phyloP scores from a whole-genome alignment of 2,113 vertebrate species.

The Centropus bengalensis region DNA sequence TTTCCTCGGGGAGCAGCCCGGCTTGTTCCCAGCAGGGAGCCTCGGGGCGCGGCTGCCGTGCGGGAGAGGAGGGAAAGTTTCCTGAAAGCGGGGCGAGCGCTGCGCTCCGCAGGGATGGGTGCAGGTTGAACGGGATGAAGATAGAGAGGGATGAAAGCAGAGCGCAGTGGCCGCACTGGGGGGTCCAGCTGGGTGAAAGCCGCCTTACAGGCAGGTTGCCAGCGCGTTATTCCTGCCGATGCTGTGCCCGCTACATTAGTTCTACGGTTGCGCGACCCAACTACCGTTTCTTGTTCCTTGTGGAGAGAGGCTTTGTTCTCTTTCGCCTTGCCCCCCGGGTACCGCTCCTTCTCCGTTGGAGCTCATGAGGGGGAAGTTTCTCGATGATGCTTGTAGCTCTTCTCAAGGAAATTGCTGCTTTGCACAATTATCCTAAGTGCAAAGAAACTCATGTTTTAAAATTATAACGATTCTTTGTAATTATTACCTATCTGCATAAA shows the following conservation, averaged over 20 bases:
- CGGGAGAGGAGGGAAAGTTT: constrained; percentile 3
- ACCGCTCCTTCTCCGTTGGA: not conserved
- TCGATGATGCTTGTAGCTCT: not conserved
- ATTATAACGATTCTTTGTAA: not conserved
- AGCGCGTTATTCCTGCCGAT: accelerated
- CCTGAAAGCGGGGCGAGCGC: not conserved
- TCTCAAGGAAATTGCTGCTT: not conserved
- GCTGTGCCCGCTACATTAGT: accelerated
- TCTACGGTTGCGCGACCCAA: not conserved
- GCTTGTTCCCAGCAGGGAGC: not conserved
- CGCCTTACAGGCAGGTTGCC: not conserved
- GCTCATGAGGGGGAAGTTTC: not conserved
- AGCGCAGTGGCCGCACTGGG: not conserved
- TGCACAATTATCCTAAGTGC: not conserved
- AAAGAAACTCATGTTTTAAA: not conserved
- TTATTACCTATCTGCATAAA: not conserved
- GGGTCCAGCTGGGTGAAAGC: not conserved
- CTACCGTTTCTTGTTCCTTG: not conserved
- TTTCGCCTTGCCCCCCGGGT: not conserved
- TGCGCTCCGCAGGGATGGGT: not conserved
- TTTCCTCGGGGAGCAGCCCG: not conserved
- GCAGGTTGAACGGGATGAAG: no score
- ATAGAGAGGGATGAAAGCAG: not conserved
- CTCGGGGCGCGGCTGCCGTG: not conserved
- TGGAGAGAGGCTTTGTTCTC: constrained; percentile 54